A percentile compares a stretch with the other conserved stretches of the same genome.
These are phyloP conservation scores for Lamellibrachia satsuma DNA, from an alignment of 2,888 invertebrate species.

Conservation along the genomic window DNA sequence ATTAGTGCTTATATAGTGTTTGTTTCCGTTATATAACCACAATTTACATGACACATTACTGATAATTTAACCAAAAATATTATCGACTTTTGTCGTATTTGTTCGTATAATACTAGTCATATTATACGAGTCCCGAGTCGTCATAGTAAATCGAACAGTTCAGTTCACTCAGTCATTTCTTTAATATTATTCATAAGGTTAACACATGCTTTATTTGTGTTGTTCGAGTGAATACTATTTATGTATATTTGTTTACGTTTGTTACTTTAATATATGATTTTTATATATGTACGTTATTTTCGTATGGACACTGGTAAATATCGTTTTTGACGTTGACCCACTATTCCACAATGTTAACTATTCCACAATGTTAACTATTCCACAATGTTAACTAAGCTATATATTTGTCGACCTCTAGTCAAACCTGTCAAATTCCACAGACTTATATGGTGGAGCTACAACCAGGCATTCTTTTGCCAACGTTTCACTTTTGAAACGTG, in stretches of 20 bases:
- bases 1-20: not conserved
- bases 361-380: too few relatives aligned
- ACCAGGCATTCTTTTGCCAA: not conserved
- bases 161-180: not conserved
- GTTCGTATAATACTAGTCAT: not conserved
- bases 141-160: not conserved
- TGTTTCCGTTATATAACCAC: not conserved
- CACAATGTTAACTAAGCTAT: not conserved
- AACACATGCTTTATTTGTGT: not conserved
- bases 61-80: not conserved
- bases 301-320: too few relatives aligned
- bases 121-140: not conserved
- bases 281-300: not conserved
- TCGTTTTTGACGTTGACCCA: too few relatives aligned
- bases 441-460: not conserved
- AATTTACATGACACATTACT: not conserved
- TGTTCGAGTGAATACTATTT: not conserved
- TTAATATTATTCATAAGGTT: not conserved
- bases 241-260: slow-evolving; percentile 9
- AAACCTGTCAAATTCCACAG: not conserved
- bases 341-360: too few relatives aligned
- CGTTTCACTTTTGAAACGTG: not conserved
- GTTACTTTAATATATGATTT: not conserved
- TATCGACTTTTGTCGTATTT: not conserved
- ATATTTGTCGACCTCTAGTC: not conserved